Evolutionary conservation across 2,888 invertebrate genomes (phyloP), one percentile per base, ranked within the genome.

Genomic region (Agelastica alni): DNA sequence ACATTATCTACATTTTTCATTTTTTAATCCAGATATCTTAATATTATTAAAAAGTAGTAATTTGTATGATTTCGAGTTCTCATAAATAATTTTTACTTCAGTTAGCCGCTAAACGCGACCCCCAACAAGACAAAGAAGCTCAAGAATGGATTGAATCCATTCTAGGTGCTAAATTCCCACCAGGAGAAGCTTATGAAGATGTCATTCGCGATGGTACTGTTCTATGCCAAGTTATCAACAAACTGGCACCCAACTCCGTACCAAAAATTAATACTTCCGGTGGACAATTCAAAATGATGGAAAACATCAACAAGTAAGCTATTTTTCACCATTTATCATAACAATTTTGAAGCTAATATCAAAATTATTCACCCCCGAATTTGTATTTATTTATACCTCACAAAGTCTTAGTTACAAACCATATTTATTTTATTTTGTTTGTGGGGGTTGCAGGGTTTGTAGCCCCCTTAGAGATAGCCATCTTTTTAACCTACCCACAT

Each of bases 271-370:
- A 98, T 84, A 86, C 88, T 66, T 85, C 88, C 41, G 96, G 96
- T 67, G 96, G 96, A 75, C 96, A 96, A 75, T 99, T 99, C 87
- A 98, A 97, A 77, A 89, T 98, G 88, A 99, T 99, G 98, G 98
- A 99, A 79, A 99, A 99, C 84, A 94, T 98, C 78, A 94, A 93
- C 80, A 83, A 87, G 89, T 96, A 76, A 84, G 86, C 80, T 3
- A 3, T 18, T 10, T 3, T n/a, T n/a, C n/a, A n/a, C n/a, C n/a
- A n/a, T n/a, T n/a, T n/a, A n/a, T n/a, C n/a, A n/a, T n/a, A n/a
- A n/a, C n/a, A n/a, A n/a, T n/a, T n/a, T n/a, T n/a, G n/a, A n/a
- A n/a, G n/a, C n/a, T n/a, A n/a, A n/a, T n/a, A n/a, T n/a, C n/a
- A n/a, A n/a, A n/a, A n/a, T n/a, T n/a, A n/a, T n/a, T n/a, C n/a